phyloP scores from a whole-genome alignment of 2,113 vertebrate genomes.

The Bambusicola thoracicus region DNA sequence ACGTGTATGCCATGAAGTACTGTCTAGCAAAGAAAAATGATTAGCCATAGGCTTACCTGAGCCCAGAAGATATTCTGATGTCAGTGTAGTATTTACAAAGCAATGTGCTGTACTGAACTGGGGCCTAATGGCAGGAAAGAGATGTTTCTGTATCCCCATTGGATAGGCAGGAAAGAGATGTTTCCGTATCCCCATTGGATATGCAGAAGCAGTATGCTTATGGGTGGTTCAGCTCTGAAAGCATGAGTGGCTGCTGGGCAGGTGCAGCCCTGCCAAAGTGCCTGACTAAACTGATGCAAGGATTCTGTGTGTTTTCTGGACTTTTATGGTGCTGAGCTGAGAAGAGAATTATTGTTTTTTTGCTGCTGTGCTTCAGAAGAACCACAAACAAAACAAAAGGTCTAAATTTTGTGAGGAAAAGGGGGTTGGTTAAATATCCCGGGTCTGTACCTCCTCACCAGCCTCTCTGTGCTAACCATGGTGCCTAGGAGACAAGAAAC shows the following conservation, averaged over 20 bases:
- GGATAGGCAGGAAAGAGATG: neutral
- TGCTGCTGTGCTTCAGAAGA: neutral
- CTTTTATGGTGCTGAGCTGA: neutral
- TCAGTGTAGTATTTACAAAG: neutral
- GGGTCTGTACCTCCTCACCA: neutral
- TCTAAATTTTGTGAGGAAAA: neutral
- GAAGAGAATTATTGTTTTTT: neutral
- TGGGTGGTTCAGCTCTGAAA: neutral
- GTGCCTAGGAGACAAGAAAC: neutral
- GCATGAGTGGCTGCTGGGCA: neutral
- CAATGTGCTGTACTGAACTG: neutral
- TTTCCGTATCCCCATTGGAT: neutral
- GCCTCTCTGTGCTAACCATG: neutral
- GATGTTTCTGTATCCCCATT: neutral
- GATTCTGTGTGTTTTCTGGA: neutral
- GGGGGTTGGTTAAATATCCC: neutral
- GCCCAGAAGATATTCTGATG: neutral
- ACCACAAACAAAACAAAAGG: accelerated
- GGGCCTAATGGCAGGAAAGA: neutral
- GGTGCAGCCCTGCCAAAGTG: neutral
- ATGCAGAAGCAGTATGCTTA: neutral
- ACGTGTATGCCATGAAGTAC: accelerated
- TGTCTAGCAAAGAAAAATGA: neutral
- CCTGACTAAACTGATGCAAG: neutral
- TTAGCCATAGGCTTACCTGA: neutral